These are phyloP conservation scores for Alcis repandata DNA, from an alignment of 2,888 invertebrate species.

Conservation along the genomic window DNA sequence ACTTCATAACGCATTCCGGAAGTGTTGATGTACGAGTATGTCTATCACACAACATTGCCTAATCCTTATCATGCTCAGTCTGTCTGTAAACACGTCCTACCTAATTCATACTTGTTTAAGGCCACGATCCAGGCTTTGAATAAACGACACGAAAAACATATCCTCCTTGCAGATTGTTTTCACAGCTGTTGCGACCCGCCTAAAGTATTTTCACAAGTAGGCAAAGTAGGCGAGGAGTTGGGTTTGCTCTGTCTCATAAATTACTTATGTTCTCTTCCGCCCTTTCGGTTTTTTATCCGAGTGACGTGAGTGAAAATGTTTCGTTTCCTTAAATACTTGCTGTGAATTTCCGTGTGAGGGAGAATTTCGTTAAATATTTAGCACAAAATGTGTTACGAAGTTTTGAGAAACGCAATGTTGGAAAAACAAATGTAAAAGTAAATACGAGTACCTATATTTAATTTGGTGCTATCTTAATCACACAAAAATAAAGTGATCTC, in stretches of 20 bases:
- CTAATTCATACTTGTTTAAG: slow-evolving; percentile 27
- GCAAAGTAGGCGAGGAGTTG: slow-evolving; percentile 30
- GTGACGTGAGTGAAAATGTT: slow-evolving; percentile 42
- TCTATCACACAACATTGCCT: not conserved
- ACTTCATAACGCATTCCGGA: too few species aligned
- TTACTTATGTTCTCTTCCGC: slow-evolving; percentile 46
- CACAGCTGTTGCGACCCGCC: slow-evolving; percentile 31
- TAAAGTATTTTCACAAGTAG: slow-evolving; percentile 34
- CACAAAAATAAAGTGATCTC: too few species aligned
- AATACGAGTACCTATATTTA: too few species aligned
- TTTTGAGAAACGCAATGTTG: not conserved
- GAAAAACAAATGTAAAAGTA: not conserved
- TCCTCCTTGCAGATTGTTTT: slow-evolving; percentile 35
- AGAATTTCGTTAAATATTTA: slow-evolving; percentile 16
- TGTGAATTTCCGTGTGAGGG: slow-evolving; percentile 9
- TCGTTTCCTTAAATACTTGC: slow-evolving; percentile 37
- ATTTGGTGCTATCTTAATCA: too few species aligned
- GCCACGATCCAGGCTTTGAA: slow-evolving; percentile 18
- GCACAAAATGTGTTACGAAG: slow-evolving; percentile 2
- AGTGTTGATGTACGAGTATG: too few species aligned
- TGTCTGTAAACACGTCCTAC: not conserved
- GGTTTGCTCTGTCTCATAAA: slow-evolving; percentile 46
- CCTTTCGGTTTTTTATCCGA: slow-evolving; percentile 45
- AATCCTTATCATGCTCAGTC: not conserved
- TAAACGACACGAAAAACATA: slow-evolving; percentile 32